Conservation (phyloP, 2,113 vertebrate species). For the Otolemur garnettii region DNA sequence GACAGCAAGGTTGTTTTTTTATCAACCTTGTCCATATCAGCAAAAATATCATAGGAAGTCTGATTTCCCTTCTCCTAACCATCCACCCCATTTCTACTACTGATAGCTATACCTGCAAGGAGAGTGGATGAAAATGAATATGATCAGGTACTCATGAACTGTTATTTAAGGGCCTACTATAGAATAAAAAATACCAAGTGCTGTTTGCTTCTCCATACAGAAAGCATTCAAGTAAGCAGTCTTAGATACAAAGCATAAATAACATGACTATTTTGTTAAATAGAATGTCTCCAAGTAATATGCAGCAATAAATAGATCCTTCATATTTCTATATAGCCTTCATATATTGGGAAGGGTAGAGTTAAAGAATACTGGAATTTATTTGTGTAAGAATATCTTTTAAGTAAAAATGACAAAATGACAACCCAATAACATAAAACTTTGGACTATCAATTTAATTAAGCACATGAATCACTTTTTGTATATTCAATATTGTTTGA, state of each 20-base stretch:
- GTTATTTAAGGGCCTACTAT: background rate
- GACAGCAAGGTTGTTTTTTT: background rate
- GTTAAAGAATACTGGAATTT: constrained; percentile 44
- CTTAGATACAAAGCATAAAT: background rate
- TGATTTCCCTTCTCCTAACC: background rate
- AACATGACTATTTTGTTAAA: background rate
- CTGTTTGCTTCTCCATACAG: constrained; percentile 15
- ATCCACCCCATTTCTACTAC: background rate
- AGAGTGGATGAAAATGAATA: background rate
- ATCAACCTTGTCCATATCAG: background rate
- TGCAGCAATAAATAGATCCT: constrained; percentile 57
- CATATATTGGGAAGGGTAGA: constrained; percentile 52
- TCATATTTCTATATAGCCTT: constrained; percentile 54
- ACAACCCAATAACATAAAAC: constrained; percentile 44
- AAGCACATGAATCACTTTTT: background rate
- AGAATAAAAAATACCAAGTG: background rate
- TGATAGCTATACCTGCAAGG: background rate
- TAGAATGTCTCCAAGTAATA: constrained; percentile 1
- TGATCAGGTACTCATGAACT: background rate
- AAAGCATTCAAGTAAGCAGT: constrained; percentile 44
- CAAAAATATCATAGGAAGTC: background rate
- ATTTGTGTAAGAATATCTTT: constrained; percentile 57
- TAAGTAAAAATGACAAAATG: constrained; percentile 56
- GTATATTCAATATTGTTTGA: constrained; percentile 47
- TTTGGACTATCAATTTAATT: constrained; percentile 65